These are phyloP conservation scores for Meteorus colon DNA, from an alignment of 2,888 invertebrate species.

Conservation along the genomic window DNA sequence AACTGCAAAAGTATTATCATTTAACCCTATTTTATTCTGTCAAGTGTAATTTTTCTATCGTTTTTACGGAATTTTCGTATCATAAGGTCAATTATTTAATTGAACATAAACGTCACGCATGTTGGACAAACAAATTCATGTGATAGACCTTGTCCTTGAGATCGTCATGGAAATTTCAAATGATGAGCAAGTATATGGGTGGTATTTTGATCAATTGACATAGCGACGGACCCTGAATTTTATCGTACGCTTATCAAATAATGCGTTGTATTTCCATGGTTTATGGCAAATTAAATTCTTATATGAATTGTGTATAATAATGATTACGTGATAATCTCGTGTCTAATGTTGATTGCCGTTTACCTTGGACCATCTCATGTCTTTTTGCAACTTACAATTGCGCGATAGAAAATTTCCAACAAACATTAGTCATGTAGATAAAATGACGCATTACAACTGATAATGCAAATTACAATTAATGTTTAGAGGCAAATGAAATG, in stretches of 20 bases:
- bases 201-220: neutral
- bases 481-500: neutral
- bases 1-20: neutral
- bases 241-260: neutral
- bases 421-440: neutral
- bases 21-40: neutral
- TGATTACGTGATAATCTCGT: neutral
- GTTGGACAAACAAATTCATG: neutral
- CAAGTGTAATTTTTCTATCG: neutral
- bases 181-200: neutral
- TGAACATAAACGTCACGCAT: slow-evolving; percentile 4
- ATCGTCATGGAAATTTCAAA: neutral
- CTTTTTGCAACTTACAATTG: neutral
- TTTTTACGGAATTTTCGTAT: neutral
- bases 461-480: slow-evolving; percentile 25
- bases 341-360: slow-evolving; percentile 2
- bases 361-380: slow-evolving; percentile 1
- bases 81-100: neutral
- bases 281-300: neutral
- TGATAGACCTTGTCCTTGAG: slow-evolving; percentile 17
- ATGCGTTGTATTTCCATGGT: neutral
- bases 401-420: neutral
- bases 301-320: neutral
- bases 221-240: neutral
- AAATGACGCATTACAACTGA: slow-evolving; percentile 26